These are phyloP conservation scores for Therioaphis trifolii DNA, from an alignment of 2,888 invertebrate species.

Conservation along the genomic window DNA sequence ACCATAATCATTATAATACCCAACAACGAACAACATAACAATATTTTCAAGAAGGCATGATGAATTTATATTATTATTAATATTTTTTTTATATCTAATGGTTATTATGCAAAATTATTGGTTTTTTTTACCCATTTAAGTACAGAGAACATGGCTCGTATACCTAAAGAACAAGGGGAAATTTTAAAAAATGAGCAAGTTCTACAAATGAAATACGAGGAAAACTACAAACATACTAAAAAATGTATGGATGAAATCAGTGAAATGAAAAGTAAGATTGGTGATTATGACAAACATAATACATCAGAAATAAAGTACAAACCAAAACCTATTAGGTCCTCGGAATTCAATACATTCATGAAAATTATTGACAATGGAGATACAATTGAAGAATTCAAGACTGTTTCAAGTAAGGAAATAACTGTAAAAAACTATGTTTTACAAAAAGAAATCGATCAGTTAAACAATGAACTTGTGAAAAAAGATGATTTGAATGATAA, in stretches of 20 bases:
- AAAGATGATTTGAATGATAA: constrained; percentile 31
- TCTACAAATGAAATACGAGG: constrained; percentile 57
- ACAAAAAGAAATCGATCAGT: constrained; percentile 54
- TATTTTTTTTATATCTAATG: background rate
- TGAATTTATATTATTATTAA: background rate
- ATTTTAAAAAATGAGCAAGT: constrained; percentile 54
- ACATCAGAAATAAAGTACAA: constrained; percentile 22
- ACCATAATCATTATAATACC: constrained; percentile 17
- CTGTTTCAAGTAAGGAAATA: constrained; percentile 51
- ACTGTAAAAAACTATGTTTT: constrained; percentile 55
- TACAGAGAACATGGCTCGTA: background rate
- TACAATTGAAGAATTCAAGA: constrained; percentile 46
- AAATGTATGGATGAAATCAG: constrained; percentile 55
- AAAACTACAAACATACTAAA: constrained; percentile 53
- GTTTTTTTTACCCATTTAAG: background rate
- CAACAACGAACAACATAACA: constrained; percentile 38
- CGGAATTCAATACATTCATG: constrained; percentile 54
- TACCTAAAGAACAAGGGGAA: constrained; percentile 27
- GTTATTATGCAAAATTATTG: too few relatives aligned
- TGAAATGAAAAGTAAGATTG: constrained; percentile 57
- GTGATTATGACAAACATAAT: constrained; percentile 32
- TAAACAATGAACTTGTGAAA: constrained; percentile 43
- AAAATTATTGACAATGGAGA: constrained; percentile 53
- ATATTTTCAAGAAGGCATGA: background rate
- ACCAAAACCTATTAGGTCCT: constrained; percentile 39